Base-by-base conservation (phyloP, 1,140 invertebrate species). In the Drosophila bocqueti region DNA sequence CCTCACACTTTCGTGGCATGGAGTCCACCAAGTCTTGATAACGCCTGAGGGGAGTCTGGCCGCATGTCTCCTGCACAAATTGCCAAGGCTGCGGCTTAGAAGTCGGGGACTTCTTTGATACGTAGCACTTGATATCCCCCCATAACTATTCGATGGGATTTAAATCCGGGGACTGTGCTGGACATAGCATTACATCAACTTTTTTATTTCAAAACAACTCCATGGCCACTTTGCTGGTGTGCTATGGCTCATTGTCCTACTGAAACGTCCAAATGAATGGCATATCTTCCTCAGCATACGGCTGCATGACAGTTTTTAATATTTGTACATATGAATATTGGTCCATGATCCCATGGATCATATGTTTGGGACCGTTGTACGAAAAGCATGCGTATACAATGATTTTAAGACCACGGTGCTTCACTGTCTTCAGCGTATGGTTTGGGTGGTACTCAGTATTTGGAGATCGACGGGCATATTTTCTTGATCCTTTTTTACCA, bases 1-100 rank as follows among this genome's bases (percentile, higher is more conserved):
- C 29, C 15, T 61, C 15, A 31, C 18, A 36, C 45, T 45, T 38
- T 11, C 31, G 45, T 46, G 58, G 58, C 16, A 43, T 47, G 21
- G 31, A 47, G 59, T 47, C 43, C 43, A 61, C 18, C 43, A 61
- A 61, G 13, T 61, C 59, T 7, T 61, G 7, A 5, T 8, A 47
- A 34, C 43, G 31, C 13, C 36, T 18, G 42, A 13, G 29, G 11
- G 58, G 11, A 31, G 46, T 60, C 58, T 60, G 58, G 0, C 6
- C 43, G 16, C 16, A 34, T n/a, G 15, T 29, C n/a, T 61, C 59
- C 13, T 34, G 11, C n/a, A 36, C 18, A 61, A 47, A 3, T 61
- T 36, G n/a, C 29, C 43, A 36, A 47, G 47, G 43, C 42, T 45
- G 57, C 16, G 16, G 13, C 43, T 60, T 60, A 15, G 10, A 60